Conservation (phyloP, 2,113 vertebrate species). For the Aegotheles bennettii region DNA sequence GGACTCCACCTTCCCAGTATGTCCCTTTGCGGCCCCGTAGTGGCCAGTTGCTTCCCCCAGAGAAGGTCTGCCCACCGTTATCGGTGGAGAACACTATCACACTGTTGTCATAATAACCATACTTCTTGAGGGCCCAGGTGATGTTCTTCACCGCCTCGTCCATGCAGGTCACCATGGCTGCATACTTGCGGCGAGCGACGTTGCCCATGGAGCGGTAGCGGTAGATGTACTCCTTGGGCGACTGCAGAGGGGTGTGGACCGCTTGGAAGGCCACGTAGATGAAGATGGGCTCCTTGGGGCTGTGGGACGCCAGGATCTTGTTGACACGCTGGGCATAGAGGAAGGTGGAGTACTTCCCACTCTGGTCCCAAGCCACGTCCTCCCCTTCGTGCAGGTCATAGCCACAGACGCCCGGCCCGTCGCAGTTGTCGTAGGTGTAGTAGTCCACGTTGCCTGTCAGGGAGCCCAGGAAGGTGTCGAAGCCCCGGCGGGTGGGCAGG, state of each 20-base stretch:
- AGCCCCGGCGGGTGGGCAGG: slow-evolving; percentile 91
- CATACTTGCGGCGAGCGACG: slow-evolving; percentile 88
- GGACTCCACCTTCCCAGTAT: slow-evolving; percentile 95
- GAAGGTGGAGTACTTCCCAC: slow-evolving; percentile 92
- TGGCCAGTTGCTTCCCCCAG: slow-evolving; percentile 95
- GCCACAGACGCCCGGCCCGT: slow-evolving; percentile 86
- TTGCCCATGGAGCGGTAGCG: slow-evolving; percentile 88
- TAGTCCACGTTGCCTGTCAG: slow-evolving; percentile 95
- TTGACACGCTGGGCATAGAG: slow-evolving; percentile 89
- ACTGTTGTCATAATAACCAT: slow-evolving; percentile 93
- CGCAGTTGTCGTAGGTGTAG: slow-evolving; percentile 92
- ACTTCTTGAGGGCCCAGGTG: slow-evolving; percentile 91
- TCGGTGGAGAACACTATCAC: slow-evolving; percentile 93
- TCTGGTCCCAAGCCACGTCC: slow-evolving; percentile 87
- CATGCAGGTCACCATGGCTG: slow-evolving; percentile 94
- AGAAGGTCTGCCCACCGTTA: slow-evolving; percentile 93
- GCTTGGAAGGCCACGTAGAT: slow-evolving; percentile 96
- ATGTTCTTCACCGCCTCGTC: slow-evolving; percentile 93
- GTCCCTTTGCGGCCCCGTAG: slow-evolving; percentile 95
- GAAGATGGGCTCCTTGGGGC: slow-evolving; percentile 87
- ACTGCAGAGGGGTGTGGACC: slow-evolving; percentile 92
- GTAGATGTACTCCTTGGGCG: slow-evolving; percentile 90
- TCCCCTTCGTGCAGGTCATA: slow-evolving; percentile 94
- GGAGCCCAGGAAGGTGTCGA: slow-evolving; percentile 93
- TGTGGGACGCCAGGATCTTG: slow-evolving; percentile 88